phyloP scores from a whole-genome alignment of 2,797 vertebrate species.

The Sebastolobus alascanus region DNA sequence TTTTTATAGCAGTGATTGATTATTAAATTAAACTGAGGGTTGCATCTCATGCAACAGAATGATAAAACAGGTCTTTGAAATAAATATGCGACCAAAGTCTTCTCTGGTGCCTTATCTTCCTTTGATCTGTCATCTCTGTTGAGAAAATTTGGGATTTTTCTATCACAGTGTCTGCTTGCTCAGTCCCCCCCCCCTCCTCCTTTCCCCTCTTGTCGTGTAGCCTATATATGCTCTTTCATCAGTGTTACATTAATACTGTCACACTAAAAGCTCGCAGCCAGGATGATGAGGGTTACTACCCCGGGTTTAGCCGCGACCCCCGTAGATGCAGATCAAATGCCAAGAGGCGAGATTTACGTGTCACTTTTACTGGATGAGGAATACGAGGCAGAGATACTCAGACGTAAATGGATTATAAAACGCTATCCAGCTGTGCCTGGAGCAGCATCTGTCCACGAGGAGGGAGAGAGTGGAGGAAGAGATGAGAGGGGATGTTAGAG shows the following conservation, averaged over 20 bases:
- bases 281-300: constrained; percentile 70
- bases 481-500: constrained; percentile 41
- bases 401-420: constrained; percentile 81
- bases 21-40: constrained; percentile 56
- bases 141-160: constrained; percentile 54
- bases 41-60: constrained; percentile 70
- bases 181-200: neutral
- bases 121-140: constrained; percentile 68
- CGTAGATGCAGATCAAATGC: constrained; percentile 64
- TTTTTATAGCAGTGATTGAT: constrained; percentile 43
- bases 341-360: constrained; percentile 58
- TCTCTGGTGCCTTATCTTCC: constrained; percentile 47
- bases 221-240: constrained; percentile 58
- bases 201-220: constrained; percentile 17
- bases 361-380: constrained; percentile 72
- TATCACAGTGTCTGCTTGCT: constrained; percentile 34
- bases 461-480: constrained; percentile 41
- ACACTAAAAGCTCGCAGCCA: constrained; percentile 43
- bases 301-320: constrained; percentile 58
- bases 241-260: constrained; percentile 55
- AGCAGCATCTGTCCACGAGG: constrained; percentile 76
- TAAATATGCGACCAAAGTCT: constrained; percentile 68
- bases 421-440: constrained; percentile 78
- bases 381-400: constrained; percentile 60
- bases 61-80: constrained; percentile 70